These are phyloP conservation scores for Plecturocebus donacophilus DNA, from an alignment of 2,113 vertebrate species.

Conservation along the genomic window DNA sequence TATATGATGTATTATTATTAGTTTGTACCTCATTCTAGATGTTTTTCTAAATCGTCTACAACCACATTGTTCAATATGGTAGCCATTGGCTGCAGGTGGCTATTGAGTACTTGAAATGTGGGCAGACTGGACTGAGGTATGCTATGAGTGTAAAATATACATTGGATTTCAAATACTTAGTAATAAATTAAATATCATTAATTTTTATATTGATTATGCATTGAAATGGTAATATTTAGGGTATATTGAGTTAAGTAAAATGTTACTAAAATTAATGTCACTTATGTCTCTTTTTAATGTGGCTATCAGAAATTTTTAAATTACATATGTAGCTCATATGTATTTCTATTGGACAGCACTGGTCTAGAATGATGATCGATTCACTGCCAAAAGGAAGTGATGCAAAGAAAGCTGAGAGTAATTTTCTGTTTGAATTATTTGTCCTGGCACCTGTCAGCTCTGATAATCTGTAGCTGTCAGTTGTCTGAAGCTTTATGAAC, in stretches of 20 bases:
- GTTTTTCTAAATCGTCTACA: background rate
- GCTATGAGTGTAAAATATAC: background rate
- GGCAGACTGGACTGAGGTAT: background rate
- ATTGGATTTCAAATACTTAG: background rate
- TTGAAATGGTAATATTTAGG: background rate
- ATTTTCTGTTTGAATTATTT: background rate
- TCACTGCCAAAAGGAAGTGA: background rate
- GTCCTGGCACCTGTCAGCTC: background rate
- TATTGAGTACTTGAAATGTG: background rate
- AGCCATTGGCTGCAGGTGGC: background rate
- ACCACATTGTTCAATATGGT: background rate
- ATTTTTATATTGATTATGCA: background rate
- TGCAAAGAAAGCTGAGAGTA: background rate
- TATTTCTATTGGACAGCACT: background rate
- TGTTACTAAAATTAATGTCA: background rate
- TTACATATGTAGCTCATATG: background rate
- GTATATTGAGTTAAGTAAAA: background rate
- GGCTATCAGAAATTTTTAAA: background rate
- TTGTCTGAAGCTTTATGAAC: background rate
- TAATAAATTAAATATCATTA: background rate
- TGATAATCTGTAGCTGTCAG: background rate
- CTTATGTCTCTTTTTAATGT: background rate
- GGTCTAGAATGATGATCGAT: background rate
- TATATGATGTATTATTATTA: background rate
- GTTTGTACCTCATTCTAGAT: background rate